Evolutionary conservation across 2,797 vertebrate species (phyloP), one percentile per base, ranked within the genome.

Genomic region (Syncerus caffer): DNA sequence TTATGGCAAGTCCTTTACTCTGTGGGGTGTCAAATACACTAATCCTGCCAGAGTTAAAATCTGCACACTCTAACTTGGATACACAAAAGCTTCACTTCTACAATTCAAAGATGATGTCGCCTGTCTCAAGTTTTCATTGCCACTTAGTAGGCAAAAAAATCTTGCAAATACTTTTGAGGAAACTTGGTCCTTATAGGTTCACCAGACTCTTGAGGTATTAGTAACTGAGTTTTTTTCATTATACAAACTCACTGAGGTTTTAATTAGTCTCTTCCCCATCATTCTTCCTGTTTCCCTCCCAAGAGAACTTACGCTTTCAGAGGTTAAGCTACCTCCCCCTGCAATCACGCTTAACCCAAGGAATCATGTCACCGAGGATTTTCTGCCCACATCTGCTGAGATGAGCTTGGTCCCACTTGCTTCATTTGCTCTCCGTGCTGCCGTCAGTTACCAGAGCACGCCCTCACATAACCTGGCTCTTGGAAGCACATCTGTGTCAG

Each of bases 71-170:
- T 95, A 83, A 96, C 55, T 62, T 78, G 96, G 64, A 93, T 76
- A 53, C 86, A 80, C 58, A 71, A 79, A 94, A 27, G 42, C 74
- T 78, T 5, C 23, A 78, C 85, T 84, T 92, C 90, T 55, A 94
- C 67, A 95, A 95, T 57, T 50, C 94, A 94, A 93, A 93, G 55
- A 96, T 95, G 88, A 95, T 87, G 90, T 95, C 67, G 88, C 85
- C 19, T 95, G 47, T 93, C 87, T 96, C 80, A 84, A 58, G 51
- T 95, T 95, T 93, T 87, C 67, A 87, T 83, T 91, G 95, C 87
- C 84, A 95, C 57, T 76, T n/a, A 53, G 80, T 55, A 80, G 74
- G 71, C 97, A 31, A 58, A 82, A 27, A 50, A 82, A 9, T 38
- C 90, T 51, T 62, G 60, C 1, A 83, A 93, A 89, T 80, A 29